Evolutionary conservation across 2,888 invertebrate genomes (phyloP), one percentile per base, ranked within the genome.

Genomic region (Hedya salicella): DNA sequence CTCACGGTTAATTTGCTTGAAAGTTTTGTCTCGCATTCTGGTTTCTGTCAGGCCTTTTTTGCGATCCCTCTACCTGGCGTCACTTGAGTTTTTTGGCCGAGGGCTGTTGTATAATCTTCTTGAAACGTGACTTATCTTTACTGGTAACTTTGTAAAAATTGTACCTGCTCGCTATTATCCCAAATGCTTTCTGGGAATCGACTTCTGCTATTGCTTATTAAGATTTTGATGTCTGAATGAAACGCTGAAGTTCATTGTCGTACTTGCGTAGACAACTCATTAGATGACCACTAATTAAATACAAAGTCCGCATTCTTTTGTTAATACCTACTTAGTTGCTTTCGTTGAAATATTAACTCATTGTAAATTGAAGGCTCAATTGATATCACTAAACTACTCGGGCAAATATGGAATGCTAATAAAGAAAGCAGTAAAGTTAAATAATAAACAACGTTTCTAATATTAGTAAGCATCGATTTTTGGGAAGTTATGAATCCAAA

Each of bases 1-100:
- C 76, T 77, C 79, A 80, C 78, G 81, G 71, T 78, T 79, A 83
- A 77, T 81, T 79, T 76, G 71, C 75, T 81, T 75, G 75, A 62
- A 70, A 69, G 83, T 83, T 85, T 80, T 81, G 71, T 75, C 60
- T 52, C 61, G 68, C 73, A 70, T 75, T 78, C 75, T 80, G 76
- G 75, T 77, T 81, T 78, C 71, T 79, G 73, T 70, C 39, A 52
- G 75, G 73, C 71, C 63, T 81, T 80, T 80, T 85, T 80, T 79
- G 66, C 67, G 39, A 48, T 52, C 39, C 64, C 39, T 54, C 65
- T 73, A 75, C 74, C 73, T 75, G n/a, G 73, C 60, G 48, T 17
- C 11, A n/a, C 30, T 61, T 61, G 36, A 59, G 25, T 54, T 60
- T 60, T 57, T 65, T 48, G 6, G 9, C 25, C 19, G 44, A 66